Percentiles rank a stretch among this genome's conserved stretches.
Conservation (phyloP, 2,797 vertebrate genomes). For the Clamator glandarius region DNA sequence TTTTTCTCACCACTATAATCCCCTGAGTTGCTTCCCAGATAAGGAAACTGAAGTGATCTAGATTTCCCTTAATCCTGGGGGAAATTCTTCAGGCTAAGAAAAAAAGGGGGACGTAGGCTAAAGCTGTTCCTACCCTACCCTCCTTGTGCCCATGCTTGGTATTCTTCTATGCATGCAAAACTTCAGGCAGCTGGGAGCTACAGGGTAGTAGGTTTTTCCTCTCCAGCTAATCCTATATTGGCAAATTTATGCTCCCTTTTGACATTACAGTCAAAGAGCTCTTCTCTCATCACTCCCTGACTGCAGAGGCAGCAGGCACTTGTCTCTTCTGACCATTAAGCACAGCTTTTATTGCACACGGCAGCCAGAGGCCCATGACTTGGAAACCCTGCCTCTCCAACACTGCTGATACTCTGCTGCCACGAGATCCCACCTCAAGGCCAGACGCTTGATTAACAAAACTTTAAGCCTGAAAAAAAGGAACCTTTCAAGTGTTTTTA, state of each 20-base stretch:
- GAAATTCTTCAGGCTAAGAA: neutral
- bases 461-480: neutral
- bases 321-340: neutral
- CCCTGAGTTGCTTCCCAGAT: neutral
- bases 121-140: neutral
- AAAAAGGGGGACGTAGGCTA: neutral
- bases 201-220: neutral
- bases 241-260: neutral
- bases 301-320: neutral
- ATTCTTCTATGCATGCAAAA: neutral
- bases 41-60: neutral
- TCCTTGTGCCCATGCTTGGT: neutral
- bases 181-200: neutral
- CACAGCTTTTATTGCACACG: neutral
- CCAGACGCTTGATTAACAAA: neutral
- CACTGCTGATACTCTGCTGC: neutral
- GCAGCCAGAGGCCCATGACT: neutral
- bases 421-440: neutral
- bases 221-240: neutral
- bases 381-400: neutral
- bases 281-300: neutral
- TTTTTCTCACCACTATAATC: neutral
- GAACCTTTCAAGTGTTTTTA: neutral
- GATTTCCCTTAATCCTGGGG: neutral
- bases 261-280: neutral